These are phyloP conservation scores for Merops nubicus DNA, from an alignment of 2,113 vertebrate genomes.

Conservation along the genomic window DNA sequence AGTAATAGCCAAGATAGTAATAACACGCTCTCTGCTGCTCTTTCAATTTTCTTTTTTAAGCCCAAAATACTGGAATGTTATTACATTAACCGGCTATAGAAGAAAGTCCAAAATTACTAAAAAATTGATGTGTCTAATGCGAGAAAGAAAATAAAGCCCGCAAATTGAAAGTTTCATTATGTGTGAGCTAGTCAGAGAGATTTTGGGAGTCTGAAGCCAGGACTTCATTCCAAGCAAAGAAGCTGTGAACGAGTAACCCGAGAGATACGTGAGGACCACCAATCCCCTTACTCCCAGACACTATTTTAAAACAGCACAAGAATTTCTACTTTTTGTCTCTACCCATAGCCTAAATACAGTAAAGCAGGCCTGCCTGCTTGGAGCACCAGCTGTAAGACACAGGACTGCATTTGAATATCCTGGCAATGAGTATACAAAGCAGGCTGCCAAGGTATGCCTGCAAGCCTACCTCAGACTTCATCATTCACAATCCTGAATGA, in stretches of 20 bases:
- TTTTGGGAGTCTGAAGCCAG: not conserved
- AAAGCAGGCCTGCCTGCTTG: not conserved
- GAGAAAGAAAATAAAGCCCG: not conserved
- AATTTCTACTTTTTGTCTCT: not conserved
- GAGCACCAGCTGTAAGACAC: not conserved
- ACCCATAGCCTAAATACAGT: not conserved
- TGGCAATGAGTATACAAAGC: not conserved
- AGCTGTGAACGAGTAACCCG: not conserved
- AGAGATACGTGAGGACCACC: not conserved
- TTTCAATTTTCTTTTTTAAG: not conserved
- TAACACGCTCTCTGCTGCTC: not conserved
- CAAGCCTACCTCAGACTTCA: too few species aligned
- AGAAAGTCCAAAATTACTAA: not conserved
- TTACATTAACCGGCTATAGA: not conserved
- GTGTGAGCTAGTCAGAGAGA: not conserved
- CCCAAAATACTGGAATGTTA: not conserved
- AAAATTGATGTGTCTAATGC: not conserved
- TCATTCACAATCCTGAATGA: too few species aligned
- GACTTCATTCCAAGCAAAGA: not conserved
- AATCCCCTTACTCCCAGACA: not conserved
- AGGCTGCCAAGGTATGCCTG: too few species aligned
- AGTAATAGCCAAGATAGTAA: not conserved
- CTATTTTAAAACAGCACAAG: not conserved
- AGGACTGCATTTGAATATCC: not conserved
- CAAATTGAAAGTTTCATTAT: not conserved